Evolutionary conservation across 2,797 vertebrate species (phyloP).

Genomic region (Xerus rutilus): DNA sequence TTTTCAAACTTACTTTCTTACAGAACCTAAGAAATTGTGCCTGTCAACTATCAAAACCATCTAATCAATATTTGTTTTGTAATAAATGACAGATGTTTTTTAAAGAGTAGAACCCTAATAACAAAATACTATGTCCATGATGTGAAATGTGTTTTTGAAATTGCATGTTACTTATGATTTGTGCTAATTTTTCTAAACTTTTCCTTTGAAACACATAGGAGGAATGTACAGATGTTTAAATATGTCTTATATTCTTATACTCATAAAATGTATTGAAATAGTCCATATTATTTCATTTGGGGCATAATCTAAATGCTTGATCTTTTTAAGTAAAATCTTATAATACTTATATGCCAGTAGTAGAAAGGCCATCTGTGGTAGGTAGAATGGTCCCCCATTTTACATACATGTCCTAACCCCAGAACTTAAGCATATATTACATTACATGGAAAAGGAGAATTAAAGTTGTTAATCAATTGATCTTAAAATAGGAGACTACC

Average conservation of each 20-base stretch:
- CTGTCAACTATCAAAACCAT: background rate
- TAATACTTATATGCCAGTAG: slow-evolving; percentile 46
- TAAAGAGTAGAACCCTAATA: slow-evolving; percentile 52
- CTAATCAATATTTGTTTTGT: slow-evolving; percentile 21
- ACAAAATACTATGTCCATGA: background rate
- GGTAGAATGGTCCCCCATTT: background rate
- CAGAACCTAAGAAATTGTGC: slow-evolving; percentile 40
- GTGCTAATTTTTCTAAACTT: slow-evolving; percentile 4
- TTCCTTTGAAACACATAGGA: slow-evolving; percentile 57
- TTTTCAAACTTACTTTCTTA: slow-evolving; percentile 37
- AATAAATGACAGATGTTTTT: background rate
- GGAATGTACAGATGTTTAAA: slow-evolving; percentile 42
- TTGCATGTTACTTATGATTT: slow-evolving; percentile 39
- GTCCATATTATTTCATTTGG: slow-evolving; percentile 31
- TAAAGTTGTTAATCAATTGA: slow-evolving; percentile 32
- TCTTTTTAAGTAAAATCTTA: slow-evolving; percentile 63
- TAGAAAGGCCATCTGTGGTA: slow-evolving; percentile 70
- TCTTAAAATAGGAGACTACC: background rate
- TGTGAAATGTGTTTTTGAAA: background rate
- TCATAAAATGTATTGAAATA: slow-evolving; percentile 75
- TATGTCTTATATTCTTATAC: slow-evolving; percentile 52
- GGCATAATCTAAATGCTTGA: slow-evolving; percentile 41
- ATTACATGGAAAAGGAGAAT: slow-evolving; percentile 74
- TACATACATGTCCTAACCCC: slow-evolving; percentile 52
- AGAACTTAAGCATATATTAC: slow-evolving; percentile 10